These are phyloP conservation scores for Leptopilina boulardi DNA, from an alignment of 1,140 invertebrate species.

Conservation along the genomic window DNA sequence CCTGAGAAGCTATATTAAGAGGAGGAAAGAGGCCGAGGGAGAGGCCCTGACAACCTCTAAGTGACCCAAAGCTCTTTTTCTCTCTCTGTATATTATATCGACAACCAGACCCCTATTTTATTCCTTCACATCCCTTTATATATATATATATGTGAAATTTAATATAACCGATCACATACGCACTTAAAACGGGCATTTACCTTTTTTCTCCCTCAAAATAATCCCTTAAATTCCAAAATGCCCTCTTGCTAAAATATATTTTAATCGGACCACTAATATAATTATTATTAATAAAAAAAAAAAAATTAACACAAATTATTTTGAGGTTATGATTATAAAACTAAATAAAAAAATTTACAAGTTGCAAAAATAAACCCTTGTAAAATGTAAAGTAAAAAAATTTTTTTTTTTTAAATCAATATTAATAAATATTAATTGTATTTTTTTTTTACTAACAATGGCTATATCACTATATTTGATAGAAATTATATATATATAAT, in stretches of 20 bases:
- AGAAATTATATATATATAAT: too few relatives aligned
- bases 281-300: too few relatives aligned
- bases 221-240: slow-evolving; percentile 57
- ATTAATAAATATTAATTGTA: too few relatives aligned
- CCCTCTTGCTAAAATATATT: slow-evolving; percentile 44
- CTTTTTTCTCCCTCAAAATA: slow-evolving; percentile 36
- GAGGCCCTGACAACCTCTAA: slow-evolving; percentile 72
- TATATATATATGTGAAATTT: slow-evolving; percentile 73
- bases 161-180: slow-evolving; percentile 68
- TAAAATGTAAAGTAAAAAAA: too few relatives aligned
- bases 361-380: too few relatives aligned
- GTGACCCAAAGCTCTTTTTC: slow-evolving; percentile 68
- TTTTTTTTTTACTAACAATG: too few relatives aligned
- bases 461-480: too few relatives aligned
- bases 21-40: slow-evolving; percentile 65
- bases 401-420: too few relatives aligned
- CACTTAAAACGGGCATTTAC: slow-evolving; percentile 63
- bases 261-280: background rate
- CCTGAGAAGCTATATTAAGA: slow-evolving; percentile 64
- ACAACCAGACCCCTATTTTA: slow-evolving; percentile 43
- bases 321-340: too few relatives aligned
- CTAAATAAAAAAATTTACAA: too few relatives aligned
- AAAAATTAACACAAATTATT: too few relatives aligned
- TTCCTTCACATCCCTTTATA: slow-evolving; percentile 44
- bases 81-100: too few relatives aligned